Evolutionary conservation across 2,113 vertebrate species (phyloP), one percentile per base, ranked within the genome.

Genomic region (Aegypius monachus): DNA sequence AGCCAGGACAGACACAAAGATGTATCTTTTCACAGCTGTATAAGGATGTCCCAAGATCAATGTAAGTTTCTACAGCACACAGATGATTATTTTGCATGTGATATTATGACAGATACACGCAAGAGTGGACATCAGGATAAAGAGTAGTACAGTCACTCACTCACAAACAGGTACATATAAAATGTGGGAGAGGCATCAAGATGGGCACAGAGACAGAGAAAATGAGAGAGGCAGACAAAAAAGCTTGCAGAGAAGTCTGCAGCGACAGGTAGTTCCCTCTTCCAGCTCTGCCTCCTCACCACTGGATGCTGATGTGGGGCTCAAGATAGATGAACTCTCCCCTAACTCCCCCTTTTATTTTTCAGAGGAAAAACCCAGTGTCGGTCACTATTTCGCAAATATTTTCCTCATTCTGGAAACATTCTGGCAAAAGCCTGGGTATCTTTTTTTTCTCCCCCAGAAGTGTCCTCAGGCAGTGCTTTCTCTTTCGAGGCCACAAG

Each of bases 331-430:
- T 6, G 9, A 63, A 50, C 7, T 26, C 12, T 9, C 13, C n/a
- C 25, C 36, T 71, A 43, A 43, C 16, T 13, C 4, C 12, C 7
- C 15, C 7, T 43, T 86, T 50, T 20, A 31, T 13, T 80, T 65
- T 25, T 13, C 10, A 4, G 6, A 20, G 8, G 5, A 1, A 32
- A 58, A 68, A 59, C 7, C 0, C 2, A 3, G 22, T 4, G 9
- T 29, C 26, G 15, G 22, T n/a, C n/a, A 19, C 43, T 55, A 14
- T 38, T 81, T 73, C 2, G 3, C 65, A 72, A 72, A 5, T 17
- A 6, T 10, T 32, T 63, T 23, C 21, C 43, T 58, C 25, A 9
- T 23, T 81, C 38, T 36, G 43, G 38, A 45, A 86, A 31, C 15
- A 38, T 4, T 36, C 27, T 45, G 56, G 32, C 42, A 50, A 73